Percentiles rank a stretch among this genome's conserved stretches.
phyloP scores from a whole-genome alignment of 1,140 invertebrate genomes.

The Leptinotarsa texana region DNA sequence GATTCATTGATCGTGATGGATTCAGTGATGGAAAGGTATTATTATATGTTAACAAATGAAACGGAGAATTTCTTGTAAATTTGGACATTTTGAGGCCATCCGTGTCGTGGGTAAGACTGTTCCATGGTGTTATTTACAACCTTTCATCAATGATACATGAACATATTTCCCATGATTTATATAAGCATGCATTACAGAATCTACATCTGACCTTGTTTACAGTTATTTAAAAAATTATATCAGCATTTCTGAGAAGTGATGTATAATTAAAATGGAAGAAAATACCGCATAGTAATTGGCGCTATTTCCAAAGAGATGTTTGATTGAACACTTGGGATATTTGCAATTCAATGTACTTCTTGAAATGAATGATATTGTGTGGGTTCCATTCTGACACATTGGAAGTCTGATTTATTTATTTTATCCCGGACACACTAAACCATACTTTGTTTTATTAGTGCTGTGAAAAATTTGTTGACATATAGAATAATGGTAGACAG shows the following conservation, averaged over 20 bases:
- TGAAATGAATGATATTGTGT: not conserved
- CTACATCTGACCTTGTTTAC: slow-evolving; percentile 11
- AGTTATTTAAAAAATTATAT: slow-evolving; percentile 18
- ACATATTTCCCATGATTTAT: slow-evolving; percentile 19
- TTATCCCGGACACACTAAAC: too few relatives aligned
- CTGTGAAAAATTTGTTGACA: too few relatives aligned
- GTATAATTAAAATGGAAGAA: slow-evolving; percentile 14
- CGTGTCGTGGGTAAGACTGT: slow-evolving; percentile 2
- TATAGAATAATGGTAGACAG: too few relatives aligned
- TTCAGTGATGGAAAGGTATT: not conserved
- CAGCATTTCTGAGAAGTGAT: slow-evolving; percentile 17
- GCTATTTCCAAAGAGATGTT: not conserved
- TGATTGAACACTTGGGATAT: not conserved
- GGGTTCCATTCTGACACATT: not conserved
- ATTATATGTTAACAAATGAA: slow-evolving; percentile 11
- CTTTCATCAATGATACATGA: slow-evolving; percentile 20
- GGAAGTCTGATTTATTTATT: not conserved
- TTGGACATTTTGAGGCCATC: slow-evolving; percentile 17
- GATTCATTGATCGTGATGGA: too few relatives aligned
- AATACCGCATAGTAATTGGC: slow-evolving; percentile 15
- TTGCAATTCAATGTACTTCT: not conserved
- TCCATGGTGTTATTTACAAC: slow-evolving; percentile 13
- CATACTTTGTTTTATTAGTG: too few relatives aligned
- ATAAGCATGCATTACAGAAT: not conserved
- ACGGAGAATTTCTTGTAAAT: slow-evolving; percentile 5